These are phyloP conservation scores for Strigops habroptila DNA, from an alignment of 2,113 vertebrate genomes.

Conservation along the genomic window DNA sequence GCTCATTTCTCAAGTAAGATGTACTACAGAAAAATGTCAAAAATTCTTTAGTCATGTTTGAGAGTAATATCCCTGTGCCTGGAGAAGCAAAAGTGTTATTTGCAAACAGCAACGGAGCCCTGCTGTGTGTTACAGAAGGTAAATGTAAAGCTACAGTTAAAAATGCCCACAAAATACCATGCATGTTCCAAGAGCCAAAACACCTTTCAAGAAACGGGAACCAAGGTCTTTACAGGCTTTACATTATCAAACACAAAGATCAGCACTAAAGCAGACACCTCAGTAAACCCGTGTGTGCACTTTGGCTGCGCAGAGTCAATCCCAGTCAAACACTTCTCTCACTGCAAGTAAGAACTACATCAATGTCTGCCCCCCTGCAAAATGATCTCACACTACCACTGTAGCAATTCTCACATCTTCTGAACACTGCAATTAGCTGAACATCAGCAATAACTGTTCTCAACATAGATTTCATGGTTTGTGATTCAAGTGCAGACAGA, in stretches of 20 bases:
- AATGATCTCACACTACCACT: background rate
- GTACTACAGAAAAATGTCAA: background rate
- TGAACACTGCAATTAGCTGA: background rate
- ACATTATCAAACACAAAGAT: background rate
- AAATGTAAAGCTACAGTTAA: background rate
- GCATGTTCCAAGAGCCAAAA: background rate
- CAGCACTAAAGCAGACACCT: background rate
- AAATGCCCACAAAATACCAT: background rate
- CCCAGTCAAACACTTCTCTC: background rate
- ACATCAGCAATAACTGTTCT: background rate
- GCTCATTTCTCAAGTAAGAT: background rate
- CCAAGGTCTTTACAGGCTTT: background rate
- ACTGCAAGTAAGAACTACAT: background rate
- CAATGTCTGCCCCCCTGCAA: fast-evolving
- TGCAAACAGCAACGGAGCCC: background rate
- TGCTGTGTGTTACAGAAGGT: background rate
- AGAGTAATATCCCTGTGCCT: background rate
- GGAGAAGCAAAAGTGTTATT: background rate
- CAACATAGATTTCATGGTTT: background rate
- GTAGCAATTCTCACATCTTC: background rate
- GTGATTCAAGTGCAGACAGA: background rate
- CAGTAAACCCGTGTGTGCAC: background rate
- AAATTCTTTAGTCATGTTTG: background rate
- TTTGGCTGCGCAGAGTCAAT: background rate
- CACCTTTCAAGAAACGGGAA: background rate